These are phyloP conservation scores for Drosophila biarmipes DNA, from an alignment of 1,140 invertebrate species.

Conservation along the genomic window DNA sequence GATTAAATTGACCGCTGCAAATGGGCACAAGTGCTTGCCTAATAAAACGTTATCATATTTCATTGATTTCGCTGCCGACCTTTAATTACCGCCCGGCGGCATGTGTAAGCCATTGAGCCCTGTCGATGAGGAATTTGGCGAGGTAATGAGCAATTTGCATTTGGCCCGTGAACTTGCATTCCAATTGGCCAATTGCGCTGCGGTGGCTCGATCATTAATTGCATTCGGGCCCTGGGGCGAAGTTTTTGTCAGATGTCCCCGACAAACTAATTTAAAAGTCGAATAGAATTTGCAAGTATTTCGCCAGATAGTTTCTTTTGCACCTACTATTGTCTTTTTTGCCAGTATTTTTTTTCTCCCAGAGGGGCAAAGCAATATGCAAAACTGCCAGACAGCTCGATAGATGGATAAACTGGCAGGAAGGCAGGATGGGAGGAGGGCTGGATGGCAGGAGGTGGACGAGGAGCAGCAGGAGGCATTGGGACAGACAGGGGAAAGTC, in stretches of 20 bases:
- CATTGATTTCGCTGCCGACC: conserved; percentile 54
- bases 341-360: conserved; percentile 1
- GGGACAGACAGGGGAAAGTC: conserved; percentile 16
- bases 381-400: conserved; percentile 56
- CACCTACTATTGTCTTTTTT: conserved; percentile 10
- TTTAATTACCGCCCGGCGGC: conserved; percentile 40
- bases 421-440: no score
- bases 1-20: conserved; percentile 43
- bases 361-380: conserved; percentile 56
- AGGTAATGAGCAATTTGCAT: conserved; percentile 40
- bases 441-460: no score
- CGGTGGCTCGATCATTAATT: conserved; percentile 57
- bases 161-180: conserved; percentile 1
- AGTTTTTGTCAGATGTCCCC: conserved; percentile 43
- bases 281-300: conserved; percentile 67
- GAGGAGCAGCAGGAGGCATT: conserved; percentile 5
- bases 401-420: conserved; percentile 49
- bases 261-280: conserved; percentile 78
- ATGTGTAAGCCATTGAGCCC: conserved; percentile 22
- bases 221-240: conserved; percentile 46
- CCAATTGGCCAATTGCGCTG: conserved; percentile 18
- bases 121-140: conserved; percentile 21
- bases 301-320: conserved; percentile 46
- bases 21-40: conserved; percentile 36
- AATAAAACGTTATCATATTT: conserved; percentile 52